phyloP scores from a whole-genome alignment of 2,797 vertebrate genomes.

The Coluber constrictor region DNA sequence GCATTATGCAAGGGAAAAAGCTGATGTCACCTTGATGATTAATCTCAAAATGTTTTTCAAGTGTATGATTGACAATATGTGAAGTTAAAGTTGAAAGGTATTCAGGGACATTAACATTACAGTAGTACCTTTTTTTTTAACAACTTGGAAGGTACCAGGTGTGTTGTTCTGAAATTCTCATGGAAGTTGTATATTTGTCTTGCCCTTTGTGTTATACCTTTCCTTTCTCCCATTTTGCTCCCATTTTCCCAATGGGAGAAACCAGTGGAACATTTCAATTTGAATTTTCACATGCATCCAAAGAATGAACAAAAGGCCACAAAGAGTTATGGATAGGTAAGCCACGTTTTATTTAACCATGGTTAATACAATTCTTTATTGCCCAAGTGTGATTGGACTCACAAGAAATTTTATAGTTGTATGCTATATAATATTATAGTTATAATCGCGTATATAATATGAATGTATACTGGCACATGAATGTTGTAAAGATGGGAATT shows the following conservation, averaged over 20 bases:
- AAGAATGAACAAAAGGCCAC: not conserved
- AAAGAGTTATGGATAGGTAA: not conserved
- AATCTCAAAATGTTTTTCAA: constrained; percentile 54
- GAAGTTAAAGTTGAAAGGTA: not conserved
- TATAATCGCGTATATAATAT: no score
- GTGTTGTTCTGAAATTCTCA: not conserved
- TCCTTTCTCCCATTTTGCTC: not conserved
- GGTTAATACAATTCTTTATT: not conserved
- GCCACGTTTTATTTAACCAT: not conserved
- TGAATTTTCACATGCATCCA: not conserved
- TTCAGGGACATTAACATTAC: not conserved
- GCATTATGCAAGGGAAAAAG: constrained; percentile 36
- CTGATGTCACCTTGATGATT: constrained; percentile 46
- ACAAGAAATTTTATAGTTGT: no score
- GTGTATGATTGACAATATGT: constrained; percentile 43
- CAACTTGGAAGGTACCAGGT: not conserved
- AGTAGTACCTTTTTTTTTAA: not conserved
- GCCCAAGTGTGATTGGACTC: no score
- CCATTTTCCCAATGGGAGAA: no score
- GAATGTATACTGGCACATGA: no score
- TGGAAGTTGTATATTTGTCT: not conserved
- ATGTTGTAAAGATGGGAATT: no score
- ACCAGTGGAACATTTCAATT: not conserved
- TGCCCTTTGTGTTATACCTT: not conserved
- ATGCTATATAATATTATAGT: no score